Evolutionary conservation across 2,797 vertebrate species (phyloP), one percentile per base, ranked within the genome.

Genomic region (Nyctibius grandis): DNA sequence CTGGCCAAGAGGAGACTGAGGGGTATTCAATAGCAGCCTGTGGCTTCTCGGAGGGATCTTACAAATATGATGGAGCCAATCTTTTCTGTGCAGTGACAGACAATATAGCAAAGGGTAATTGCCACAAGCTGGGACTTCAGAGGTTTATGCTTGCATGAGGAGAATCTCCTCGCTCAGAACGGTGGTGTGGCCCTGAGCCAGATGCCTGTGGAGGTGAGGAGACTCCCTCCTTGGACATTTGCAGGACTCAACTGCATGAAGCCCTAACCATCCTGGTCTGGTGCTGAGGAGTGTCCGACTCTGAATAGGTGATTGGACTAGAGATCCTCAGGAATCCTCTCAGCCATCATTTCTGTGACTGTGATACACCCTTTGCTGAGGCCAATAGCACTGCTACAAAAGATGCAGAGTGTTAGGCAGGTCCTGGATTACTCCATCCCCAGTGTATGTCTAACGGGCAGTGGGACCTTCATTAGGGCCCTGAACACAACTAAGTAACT

Each of bases 371-470:
- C 45, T 48, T 61, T 25, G 51, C 65, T 28, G 45, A 60, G 42
- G 12, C 16, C 44, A 68, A 56, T 9, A 51, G 48, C 36, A 61
- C 21, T 3, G 65, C 34, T 65, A 6, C 34, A 63, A 26, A 12
- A 48, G 47, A 29, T 22, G 42, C 26, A 6, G 54, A 23, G 17
- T 38, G 11, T 33, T 36, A 59, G 54, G 31, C 28, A 54, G 22
- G 12, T 29, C 38, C 63, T 33, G 61, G 47, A 10, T 36, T 51
- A 12, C 25, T 48, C 14, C 34, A 0, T 23, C 13, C 44, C n/a
- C n/a, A 86, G 44, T 2, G 0, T 3, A 4, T 9, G 9, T n/a
- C 50, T 25, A 6, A 7, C 0, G 0, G 13, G 42, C 9, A 11
- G 8, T 7, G 31, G 28, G 65, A 60, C 44, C 53, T 45, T 70